Conservation (phyloP, 2,797 vertebrate genomes). For the Chromis chromis region DNA sequence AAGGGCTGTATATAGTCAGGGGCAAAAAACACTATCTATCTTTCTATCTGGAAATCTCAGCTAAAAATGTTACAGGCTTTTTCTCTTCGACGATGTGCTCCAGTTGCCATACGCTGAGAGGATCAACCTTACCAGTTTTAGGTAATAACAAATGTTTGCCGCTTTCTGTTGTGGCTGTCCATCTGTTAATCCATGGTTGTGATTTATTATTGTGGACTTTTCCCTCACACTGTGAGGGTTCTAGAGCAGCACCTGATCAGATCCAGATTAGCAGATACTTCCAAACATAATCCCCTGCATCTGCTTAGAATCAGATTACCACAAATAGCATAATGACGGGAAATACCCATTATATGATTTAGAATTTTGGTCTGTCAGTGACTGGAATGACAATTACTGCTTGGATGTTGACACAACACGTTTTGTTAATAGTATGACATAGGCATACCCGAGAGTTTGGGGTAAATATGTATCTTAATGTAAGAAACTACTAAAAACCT, state of each 20-base stretch:
- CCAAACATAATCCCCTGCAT: constrained; percentile 74
- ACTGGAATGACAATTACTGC: constrained; percentile 27
- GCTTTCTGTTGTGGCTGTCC: constrained; percentile 9
- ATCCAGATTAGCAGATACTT: constrained; percentile 79
- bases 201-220: constrained; percentile 45
- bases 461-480: neutral
- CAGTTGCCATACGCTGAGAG: neutral
- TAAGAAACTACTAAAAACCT: neutral
- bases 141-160: constrained; percentile 11
- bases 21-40: constrained; percentile 23
- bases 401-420: constrained; percentile 11
- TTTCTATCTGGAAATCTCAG: constrained; percentile 8
- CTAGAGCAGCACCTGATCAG: constrained; percentile 73
- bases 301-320: constrained; percentile 79
- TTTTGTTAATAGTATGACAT: constrained; percentile 10
- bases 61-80: neutral
- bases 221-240: constrained; percentile 49
- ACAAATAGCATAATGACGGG: constrained; percentile 66
- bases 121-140: neutral
- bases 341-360: constrained; percentile 58
- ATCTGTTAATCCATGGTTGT: constrained; percentile 27
- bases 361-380: constrained; percentile 32
- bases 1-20: constrained; percentile 35
- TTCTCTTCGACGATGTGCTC: neutral
- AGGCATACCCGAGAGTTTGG: neutral